A percentile compares a stretch with the other conserved stretches of the same genome.
These are phyloP conservation scores for Drusus annulatus DNA, from an alignment of 1,140 invertebrate species.

Conservation along the genomic window DNA sequence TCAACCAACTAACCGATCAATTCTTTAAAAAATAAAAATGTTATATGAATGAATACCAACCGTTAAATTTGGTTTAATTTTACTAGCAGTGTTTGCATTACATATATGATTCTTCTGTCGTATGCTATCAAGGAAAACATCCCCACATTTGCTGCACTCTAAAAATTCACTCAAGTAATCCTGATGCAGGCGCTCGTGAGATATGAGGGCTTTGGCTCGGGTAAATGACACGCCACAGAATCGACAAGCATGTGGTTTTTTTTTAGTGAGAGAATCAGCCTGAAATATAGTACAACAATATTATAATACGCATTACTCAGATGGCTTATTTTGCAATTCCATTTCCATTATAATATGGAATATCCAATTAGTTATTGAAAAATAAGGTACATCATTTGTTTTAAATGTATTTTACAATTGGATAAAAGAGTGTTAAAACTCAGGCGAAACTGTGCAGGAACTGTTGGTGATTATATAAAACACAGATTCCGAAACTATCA, in stretches of 20 bases:
- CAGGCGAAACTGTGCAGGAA: no score
- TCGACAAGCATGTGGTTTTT: conserved; percentile 61
- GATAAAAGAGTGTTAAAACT: no score
- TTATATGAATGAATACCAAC: conserved; percentile 17
- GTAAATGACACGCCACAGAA: conserved; percentile 64
- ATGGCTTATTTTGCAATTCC: neutral
- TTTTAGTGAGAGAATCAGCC: conserved; percentile 24
- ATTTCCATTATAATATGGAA: no score
- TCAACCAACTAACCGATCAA: no score
- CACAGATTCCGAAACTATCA: no score
- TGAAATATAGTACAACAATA: conserved; percentile 13
- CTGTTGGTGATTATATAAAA: no score
- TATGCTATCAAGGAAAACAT: conserved; percentile 64
- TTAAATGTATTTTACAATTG: no score
- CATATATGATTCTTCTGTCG: conserved; percentile 63
- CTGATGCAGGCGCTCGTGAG: conserved; percentile 59
- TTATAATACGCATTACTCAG: neutral
- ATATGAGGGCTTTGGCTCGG: conserved; percentile 61
- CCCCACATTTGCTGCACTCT: conserved; percentile 62
- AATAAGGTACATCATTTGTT: no score
- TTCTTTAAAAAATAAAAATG: no score
- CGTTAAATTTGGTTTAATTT: conserved; percentile 4
- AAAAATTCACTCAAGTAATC: conserved; percentile 41
- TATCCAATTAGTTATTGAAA: no score
- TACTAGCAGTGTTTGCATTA: conserved; percentile 44